These are phyloP conservation scores for Chionis minor DNA, from an alignment of 2,113 vertebrate genomes.

Conservation along the genomic window DNA sequence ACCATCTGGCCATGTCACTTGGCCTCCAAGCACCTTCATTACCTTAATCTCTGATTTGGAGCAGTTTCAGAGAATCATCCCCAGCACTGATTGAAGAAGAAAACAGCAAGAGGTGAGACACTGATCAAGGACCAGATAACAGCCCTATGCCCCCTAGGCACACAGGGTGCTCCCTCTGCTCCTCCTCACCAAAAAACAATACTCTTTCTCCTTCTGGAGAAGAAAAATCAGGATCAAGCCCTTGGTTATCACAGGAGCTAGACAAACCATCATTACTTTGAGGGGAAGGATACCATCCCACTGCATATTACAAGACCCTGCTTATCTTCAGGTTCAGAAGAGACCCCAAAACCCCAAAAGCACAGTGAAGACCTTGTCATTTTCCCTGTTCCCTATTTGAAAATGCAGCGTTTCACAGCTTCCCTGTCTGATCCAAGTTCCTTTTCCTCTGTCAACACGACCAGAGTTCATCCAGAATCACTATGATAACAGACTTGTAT, in stretches of 20 bases:
- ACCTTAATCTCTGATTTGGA: background rate
- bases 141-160: background rate
- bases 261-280: background rate
- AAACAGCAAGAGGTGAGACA: background rate
- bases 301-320: background rate
- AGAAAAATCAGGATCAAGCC: background rate
- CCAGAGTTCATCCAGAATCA: background rate
- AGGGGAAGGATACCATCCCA: background rate
- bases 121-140: background rate
- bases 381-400: background rate
- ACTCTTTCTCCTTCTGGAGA: background rate
- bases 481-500: background rate
- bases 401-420: background rate
- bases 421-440: background rate
- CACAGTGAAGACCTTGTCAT: background rate
- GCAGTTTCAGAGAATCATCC: rapidly evolving
- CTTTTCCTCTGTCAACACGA: background rate
- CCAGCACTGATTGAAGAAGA: background rate
- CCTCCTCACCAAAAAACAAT: background rate
- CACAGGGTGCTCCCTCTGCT: background rate
- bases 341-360: background rate
- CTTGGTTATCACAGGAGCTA: background rate
- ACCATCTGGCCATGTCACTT: background rate
- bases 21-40: background rate
- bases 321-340: background rate